Percentiles rank a stretch among this genome's conserved stretches.
Evolutionary conservation across 2,113 vertebrate genomes (phyloP).

Genomic region (Pseudolaguvia tuberculata): DNA sequence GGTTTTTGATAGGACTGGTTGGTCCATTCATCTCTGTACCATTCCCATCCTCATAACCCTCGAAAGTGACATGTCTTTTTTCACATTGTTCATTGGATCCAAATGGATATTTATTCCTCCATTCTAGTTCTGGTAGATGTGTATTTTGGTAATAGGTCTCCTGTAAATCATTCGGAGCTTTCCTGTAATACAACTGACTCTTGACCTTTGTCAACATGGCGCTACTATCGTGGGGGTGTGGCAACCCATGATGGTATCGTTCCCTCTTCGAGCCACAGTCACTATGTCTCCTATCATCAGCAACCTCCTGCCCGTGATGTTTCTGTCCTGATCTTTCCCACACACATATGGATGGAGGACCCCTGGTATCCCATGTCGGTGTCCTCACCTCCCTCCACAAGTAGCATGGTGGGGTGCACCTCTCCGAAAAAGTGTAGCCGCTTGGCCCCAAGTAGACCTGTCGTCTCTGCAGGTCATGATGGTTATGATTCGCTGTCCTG

Average conservation of each 20-base stretch:
- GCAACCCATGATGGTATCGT: constrained; percentile 35
- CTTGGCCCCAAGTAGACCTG: constrained; percentile 41
- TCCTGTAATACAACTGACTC: constrained; percentile 54
- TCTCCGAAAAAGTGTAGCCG: constrained; percentile 52
- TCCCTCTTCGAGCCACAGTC: constrained; percentile 59
- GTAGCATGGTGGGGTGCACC: constrained; percentile 49
- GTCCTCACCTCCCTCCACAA: constrained; percentile 53
- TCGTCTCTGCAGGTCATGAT: neutral
- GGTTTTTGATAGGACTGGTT: constrained; percentile 52
- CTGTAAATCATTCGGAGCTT: constrained; percentile 45
- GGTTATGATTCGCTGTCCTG: constrained; percentile 1
- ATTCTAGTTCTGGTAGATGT: constrained; percentile 19
- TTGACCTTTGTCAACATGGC: constrained; percentile 61
- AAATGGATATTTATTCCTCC: neutral
- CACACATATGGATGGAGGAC: constrained; percentile 57
- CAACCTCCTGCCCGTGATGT: neutral
- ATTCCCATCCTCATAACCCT: constrained; percentile 53
- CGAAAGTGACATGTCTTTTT: constrained; percentile 40
- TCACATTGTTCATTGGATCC: constrained; percentile 56
- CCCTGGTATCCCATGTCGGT: constrained; percentile 54
- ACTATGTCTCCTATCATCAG: constrained; percentile 54
- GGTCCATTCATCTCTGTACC: constrained; percentile 39
- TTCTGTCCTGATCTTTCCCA: constrained; percentile 42
- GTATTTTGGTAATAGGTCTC: constrained; percentile 45
- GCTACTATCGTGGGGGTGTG: constrained; percentile 48